Conservation (phyloP, 2,888 invertebrate species). For the Drosophila demipolita region DNA sequence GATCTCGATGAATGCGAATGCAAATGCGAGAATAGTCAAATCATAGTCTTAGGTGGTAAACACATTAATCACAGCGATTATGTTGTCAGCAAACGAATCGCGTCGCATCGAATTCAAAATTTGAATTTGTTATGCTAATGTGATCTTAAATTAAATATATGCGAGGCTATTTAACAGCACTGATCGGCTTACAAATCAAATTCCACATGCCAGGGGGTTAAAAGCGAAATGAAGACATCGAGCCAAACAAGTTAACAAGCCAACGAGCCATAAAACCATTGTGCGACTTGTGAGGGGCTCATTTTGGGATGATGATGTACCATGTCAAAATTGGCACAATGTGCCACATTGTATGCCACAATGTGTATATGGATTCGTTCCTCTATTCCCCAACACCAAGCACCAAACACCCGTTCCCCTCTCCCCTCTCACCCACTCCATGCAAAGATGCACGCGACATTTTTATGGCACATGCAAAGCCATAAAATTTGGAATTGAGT, state of each 20-base stretch:
- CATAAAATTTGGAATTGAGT: slow-evolving; percentile 45
- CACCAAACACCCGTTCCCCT: not conserved
- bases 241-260: not conserved
- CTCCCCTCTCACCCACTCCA: slow-evolving; percentile 4
- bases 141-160: slow-evolving; percentile 36
- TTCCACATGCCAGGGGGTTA: slow-evolving; percentile 21
- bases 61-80: slow-evolving; percentile 58
- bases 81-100: slow-evolving; percentile 44
- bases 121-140: slow-evolving; percentile 52
- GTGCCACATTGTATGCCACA: slow-evolving; percentile 49
- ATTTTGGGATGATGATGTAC: not conserved
- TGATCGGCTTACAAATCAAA: slow-evolving; percentile 29
- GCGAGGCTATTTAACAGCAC: slow-evolving; percentile 39
- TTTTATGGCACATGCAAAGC: slow-evolving; percentile 61
- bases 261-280: not conserved
- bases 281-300: not conserved
- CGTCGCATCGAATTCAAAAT: slow-evolving; percentile 11
- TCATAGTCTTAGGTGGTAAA: slow-evolving; percentile 26
- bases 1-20: slow-evolving; percentile 5
- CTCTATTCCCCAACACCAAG: not conserved
- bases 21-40: slow-evolving; percentile 27
- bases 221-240: slow-evolving; percentile 30
- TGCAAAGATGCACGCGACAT: slow-evolving; percentile 60
- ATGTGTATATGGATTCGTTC: slow-evolving; percentile 5
- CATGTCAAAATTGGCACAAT: slow-evolving; percentile 43